These are phyloP conservation scores for Drosophila atripex DNA, from an alignment of 2,888 invertebrate species.

Conservation along the genomic window DNA sequence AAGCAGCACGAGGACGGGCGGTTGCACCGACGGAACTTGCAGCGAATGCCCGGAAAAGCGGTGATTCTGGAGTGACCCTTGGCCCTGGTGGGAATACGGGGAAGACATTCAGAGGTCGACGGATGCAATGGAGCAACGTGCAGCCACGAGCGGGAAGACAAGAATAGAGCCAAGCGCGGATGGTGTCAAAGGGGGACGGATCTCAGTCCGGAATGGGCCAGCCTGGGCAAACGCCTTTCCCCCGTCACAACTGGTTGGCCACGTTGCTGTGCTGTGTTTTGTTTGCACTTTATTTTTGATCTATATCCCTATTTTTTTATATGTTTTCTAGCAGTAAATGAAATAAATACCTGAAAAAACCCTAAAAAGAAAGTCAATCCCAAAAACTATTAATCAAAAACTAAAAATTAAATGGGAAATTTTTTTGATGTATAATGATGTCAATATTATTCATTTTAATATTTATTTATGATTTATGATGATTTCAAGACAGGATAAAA, in stretches of 20 bases:
- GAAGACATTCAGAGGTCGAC: neutral
- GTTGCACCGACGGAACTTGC: slow-evolving; percentile 51
- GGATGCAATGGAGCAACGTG: neutral
- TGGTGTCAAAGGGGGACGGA: neutral
- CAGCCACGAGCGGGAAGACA: neutral
- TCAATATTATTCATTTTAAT: no score
- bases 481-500: no score
- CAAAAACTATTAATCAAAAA: no score
- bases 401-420: no score
- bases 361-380: no score
- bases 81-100: neutral
- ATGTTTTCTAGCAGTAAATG: slow-evolving; percentile 38
- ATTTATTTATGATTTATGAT: neutral
- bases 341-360: slow-evolving; percentile 28
- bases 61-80: slow-evolving; percentile 8
- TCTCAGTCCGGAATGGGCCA: neutral
- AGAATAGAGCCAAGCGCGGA: neutral
- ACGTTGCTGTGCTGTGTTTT: slow-evolving; percentile 43
- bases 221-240: neutral
- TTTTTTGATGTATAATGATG: no score
- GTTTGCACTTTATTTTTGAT: slow-evolving; percentile 63
- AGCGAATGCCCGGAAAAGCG: slow-evolving; percentile 11
- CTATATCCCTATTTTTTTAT: slow-evolving; percentile 47
- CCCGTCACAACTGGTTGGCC: slow-evolving; percentile 17
- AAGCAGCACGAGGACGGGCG: slow-evolving; percentile 66